Conservation (phyloP, 2,797 vertebrate species). For the Geotrypetes seraphini region DNA sequence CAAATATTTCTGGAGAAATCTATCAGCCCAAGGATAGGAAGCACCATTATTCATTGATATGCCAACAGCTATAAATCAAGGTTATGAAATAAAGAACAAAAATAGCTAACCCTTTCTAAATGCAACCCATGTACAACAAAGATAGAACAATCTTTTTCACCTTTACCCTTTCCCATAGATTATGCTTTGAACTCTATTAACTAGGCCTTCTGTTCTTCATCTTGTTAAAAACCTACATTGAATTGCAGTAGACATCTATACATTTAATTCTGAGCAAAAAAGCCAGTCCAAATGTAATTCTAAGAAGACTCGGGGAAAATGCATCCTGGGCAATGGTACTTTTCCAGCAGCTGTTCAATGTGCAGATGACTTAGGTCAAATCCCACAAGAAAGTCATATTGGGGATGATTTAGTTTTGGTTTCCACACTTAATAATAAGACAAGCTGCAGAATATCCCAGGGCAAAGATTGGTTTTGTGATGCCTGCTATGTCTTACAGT, state of each 20-base stretch:
- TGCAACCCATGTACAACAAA: not conserved
- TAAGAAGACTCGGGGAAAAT: not conserved
- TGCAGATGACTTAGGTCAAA: not conserved
- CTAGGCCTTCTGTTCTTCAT: not conserved
- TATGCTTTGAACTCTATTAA: conserved; percentile 2
- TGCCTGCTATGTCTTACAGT: conserved; percentile 9
- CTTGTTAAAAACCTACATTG: not conserved
- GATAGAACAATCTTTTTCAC: not conserved
- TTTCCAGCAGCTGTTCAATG: not conserved
- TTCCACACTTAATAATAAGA: not conserved
- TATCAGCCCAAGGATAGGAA: not conserved
- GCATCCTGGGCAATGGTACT: not conserved
- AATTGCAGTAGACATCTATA: not conserved
- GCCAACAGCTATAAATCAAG: not conserved
- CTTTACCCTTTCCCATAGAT: conserved; percentile 7
- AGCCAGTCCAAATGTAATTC: not conserved
- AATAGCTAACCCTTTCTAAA: not conserved
- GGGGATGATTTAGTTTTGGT: not conserved
- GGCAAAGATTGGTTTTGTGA: not conserved
- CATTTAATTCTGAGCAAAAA: not conserved
- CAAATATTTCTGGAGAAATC: not conserved
- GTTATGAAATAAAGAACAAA: conserved; percentile 1
- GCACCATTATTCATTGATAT: not conserved
- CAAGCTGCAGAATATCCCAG: not conserved
- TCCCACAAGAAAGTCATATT: conserved; percentile 1